phyloP scores from a whole-genome alignment of 2,888 invertebrate genomes.

The Maniola hyperantus region DNA sequence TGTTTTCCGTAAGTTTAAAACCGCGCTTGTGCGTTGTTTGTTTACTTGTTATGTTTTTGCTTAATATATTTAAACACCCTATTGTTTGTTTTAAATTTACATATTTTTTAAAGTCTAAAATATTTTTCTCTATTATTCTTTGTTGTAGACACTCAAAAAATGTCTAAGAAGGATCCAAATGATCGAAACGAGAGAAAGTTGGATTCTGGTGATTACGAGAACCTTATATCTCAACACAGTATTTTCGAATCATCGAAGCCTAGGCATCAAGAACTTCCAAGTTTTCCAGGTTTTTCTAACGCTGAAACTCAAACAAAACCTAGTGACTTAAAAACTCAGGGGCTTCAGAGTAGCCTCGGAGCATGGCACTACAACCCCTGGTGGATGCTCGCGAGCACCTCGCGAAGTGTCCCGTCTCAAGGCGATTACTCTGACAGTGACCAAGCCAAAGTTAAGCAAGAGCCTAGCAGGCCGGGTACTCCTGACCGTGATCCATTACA shows the following conservation, averaged over 20 bases:
- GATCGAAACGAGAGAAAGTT: conserved; percentile 76
- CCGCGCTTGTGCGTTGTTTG: conserved; percentile 77
- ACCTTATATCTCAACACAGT: conserved; percentile 76
- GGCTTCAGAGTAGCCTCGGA: conserved; percentile 67
- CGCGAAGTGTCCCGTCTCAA: conserved; percentile 71
- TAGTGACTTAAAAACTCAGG: conserved; percentile 70
- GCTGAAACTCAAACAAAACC: conserved; percentile 80
- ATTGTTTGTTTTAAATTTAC: conserved; percentile 1
- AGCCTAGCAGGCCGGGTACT: conserved; percentile 69
- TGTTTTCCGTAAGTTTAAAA: conserved; percentile 33
- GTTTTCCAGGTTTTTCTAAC: conserved; percentile 78
- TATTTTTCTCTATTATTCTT: conserved; percentile 21
- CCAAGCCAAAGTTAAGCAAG: conserved; percentile 75
- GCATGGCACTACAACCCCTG: conserved; percentile 81
- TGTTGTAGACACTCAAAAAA: conserved; percentile 53
- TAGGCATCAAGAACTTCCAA: conserved; percentile 75
- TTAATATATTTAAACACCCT: conserved; percentile 1
- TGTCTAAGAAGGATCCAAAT: conserved; percentile 78
- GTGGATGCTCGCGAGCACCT: conserved; percentile 81
- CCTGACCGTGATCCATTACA: conserved; percentile 73
- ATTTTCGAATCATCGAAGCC: conserved; percentile 73
- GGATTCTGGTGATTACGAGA: conserved; percentile 77
- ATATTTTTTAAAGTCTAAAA: neutral
- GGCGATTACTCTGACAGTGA: conserved; percentile 76
- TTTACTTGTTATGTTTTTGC: conserved; percentile 55